Evolutionary conservation across 2,113 vertebrate species (phyloP).

Genomic region (Salvator merianae): DNA sequence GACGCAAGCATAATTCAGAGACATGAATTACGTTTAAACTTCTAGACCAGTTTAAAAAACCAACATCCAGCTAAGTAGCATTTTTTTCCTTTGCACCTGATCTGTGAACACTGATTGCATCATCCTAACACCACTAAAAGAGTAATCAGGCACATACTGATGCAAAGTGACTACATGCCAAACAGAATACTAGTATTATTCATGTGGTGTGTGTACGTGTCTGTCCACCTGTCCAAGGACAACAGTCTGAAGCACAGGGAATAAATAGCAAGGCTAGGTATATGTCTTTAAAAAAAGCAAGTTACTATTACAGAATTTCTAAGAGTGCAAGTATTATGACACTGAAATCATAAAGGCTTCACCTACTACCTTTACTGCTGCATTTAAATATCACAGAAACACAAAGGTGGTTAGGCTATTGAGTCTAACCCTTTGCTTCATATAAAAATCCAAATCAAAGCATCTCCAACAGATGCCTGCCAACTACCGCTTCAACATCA

Average conservation of each 20-base stretch:
- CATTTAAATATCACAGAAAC: not conserved
- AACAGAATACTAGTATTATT: conserved; percentile 40
- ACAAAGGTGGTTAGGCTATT: too few relatives aligned
- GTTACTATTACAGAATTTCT: not conserved
- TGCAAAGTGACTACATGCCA: conserved; percentile 54
- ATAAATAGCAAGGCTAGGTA: not conserved
- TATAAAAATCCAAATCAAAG: not conserved
- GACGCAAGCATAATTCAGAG: conserved; percentile 50
- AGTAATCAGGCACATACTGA: conserved; percentile 54
- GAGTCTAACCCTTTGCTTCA: too few relatives aligned
- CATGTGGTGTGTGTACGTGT: rapidly evolving
- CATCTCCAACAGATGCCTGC: not conserved
- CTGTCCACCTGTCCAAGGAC: not conserved
- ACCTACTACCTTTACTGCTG: not conserved
- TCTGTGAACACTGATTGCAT: conserved; percentile 42
- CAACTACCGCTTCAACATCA: not conserved
- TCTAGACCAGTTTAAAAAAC: conserved; percentile 47
- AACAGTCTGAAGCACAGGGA: not conserved
- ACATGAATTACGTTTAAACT: conserved; percentile 47
- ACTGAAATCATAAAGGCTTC: not conserved
- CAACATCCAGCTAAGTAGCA: conserved; percentile 40
- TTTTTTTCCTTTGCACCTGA: conserved; percentile 1
- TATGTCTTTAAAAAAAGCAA: not conserved
- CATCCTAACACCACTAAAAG: conserved; percentile 48
- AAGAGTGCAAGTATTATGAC: not conserved